phyloP scores from a whole-genome alignment of 1,140 invertebrate species.

The Sarcophaga peregrina region DNA sequence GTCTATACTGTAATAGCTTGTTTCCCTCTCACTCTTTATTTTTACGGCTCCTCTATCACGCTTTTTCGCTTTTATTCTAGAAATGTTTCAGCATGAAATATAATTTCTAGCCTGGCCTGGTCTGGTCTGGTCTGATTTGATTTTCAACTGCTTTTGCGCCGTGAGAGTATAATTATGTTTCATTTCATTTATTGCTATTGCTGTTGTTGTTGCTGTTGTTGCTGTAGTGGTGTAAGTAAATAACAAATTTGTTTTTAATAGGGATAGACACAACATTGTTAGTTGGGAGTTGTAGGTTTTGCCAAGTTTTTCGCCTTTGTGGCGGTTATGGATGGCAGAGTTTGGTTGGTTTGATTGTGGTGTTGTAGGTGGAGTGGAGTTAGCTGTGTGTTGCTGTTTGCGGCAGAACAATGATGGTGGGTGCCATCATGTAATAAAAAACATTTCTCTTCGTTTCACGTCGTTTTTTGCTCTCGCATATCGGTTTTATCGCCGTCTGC shows the following conservation, averaged over 20 bases:
- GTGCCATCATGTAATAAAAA: slow-evolving; percentile 10
- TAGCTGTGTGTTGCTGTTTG: not conserved
- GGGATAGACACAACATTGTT: no score
- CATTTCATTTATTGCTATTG: not conserved
- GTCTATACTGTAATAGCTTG: no score
- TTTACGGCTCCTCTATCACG: no score
- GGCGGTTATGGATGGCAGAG: not conserved
- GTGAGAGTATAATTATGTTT: slow-evolving; percentile 20
- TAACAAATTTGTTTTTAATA: slow-evolving; percentile 9
- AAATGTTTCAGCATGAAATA: not conserved
- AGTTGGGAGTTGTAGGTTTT: no score
- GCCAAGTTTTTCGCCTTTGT: no score
- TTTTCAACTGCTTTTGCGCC: slow-evolving; percentile 9
- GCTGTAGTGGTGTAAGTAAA: not conserved
- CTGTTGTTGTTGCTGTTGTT: not conserved
- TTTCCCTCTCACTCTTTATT: no score
- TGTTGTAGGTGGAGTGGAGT: slow-evolving; percentile 16
- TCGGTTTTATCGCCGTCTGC: not conserved
- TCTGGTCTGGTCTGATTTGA: not conserved
- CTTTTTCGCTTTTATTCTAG: not conserved
- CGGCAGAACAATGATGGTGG: not conserved
- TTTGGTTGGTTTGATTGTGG: not conserved
- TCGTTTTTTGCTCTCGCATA: not conserved
- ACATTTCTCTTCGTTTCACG: not conserved
- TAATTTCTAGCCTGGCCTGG: no score